Evolutionary conservation across 2,888 invertebrate genomes (phyloP).

Genomic region (Julus scandinavius): DNA sequence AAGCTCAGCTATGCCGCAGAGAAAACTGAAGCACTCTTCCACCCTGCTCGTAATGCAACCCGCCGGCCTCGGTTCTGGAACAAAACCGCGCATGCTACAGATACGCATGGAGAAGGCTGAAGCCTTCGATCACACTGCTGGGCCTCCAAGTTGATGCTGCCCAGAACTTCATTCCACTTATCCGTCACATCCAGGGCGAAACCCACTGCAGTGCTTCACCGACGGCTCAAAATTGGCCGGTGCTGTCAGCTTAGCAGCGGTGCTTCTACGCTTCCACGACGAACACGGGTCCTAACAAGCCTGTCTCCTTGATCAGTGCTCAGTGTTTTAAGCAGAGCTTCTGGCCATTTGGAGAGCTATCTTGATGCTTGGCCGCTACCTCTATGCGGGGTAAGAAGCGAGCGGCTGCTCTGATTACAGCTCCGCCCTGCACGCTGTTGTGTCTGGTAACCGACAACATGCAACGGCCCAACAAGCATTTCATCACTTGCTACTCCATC

Average conservation of each 20-base stretch:
- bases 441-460: background rate
- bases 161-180: too few relatives aligned
- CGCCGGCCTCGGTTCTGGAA: background rate
- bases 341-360: background rate
- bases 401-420: background rate
- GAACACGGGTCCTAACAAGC: background rate
- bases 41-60: background rate
- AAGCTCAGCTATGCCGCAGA: background rate
- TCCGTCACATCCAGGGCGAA: background rate
- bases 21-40: background rate
- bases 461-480: background rate
- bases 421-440: background rate
- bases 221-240: too few relatives aligned
- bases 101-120: too few relatives aligned
- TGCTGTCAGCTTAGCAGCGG: background rate
- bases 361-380: background rate
- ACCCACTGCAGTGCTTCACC: too few relatives aligned
- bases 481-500: too few relatives aligned
- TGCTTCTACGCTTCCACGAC: background rate
- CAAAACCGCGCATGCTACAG: too few relatives aligned
- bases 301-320: background rate
- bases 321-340: background rate
- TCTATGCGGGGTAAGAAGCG: background rate
- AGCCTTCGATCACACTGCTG: background rate
- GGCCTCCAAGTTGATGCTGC: too few relatives aligned